Evolutionary conservation across 2,113 vertebrate species (phyloP).

Genomic region (Amia ocellicauda): DNA sequence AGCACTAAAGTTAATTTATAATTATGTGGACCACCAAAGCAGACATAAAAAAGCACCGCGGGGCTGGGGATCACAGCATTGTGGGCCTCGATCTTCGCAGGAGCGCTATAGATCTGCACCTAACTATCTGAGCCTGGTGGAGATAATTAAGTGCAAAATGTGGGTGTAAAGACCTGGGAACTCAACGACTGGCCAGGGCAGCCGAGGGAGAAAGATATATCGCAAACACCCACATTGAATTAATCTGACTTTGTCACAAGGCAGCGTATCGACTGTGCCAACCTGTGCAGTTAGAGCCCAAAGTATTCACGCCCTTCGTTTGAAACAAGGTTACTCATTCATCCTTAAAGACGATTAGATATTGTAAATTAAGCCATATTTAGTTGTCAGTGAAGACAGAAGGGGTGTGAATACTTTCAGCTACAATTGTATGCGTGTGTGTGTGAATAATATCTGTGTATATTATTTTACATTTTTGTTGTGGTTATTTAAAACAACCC

Average conservation of each 20-base stretch:
- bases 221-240: slow-evolving; percentile 67
- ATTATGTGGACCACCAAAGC: slow-evolving; percentile 57
- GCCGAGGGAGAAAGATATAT: slow-evolving; percentile 70
- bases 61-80: slow-evolving; percentile 66
- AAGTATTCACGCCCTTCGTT: no score
- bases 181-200: slow-evolving; percentile 60
- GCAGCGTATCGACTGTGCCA: slow-evolving; percentile 37
- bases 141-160: slow-evolving; percentile 73
- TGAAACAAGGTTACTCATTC: no score
- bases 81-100: slow-evolving; percentile 72
- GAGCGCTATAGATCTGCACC: slow-evolving; percentile 72
- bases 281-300: no score
- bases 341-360: no score
- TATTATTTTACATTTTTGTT: no score
- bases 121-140: slow-evolving; percentile 72
- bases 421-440: no score
- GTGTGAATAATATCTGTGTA: no score
- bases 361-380: no score
- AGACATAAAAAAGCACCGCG: slow-evolving; percentile 51
- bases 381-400: no score
- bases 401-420: no score
- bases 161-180: slow-evolving; percentile 67
- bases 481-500: no score
- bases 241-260: slow-evolving; percentile 65
- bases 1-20: slow-evolving; percentile 45